Base-by-base conservation (phyloP, 2,113 vertebrate genomes). In the Anarrhichthys ocellatus region DNA sequence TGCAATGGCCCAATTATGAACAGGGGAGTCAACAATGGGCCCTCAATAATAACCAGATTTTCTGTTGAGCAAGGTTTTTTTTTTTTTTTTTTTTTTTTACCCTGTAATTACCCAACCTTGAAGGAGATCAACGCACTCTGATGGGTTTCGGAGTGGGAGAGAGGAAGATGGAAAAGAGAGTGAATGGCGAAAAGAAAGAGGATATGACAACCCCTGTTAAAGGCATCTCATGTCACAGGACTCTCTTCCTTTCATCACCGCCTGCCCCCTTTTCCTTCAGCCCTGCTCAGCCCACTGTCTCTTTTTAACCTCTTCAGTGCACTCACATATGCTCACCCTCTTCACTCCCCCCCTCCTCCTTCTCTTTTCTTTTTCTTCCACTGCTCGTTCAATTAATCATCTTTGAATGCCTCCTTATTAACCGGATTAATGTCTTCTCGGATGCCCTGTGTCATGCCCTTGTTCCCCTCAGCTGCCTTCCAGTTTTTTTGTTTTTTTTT, bases 31-130 rank as follows among this genome's bases (percentile, higher is more conserved):
- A 88, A 82, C 81, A 84, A 85, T 78, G n/a, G 3, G 63, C 42
- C 44, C 78, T 85, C 27, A 70, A 58, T 89, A 86, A 87, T 87
- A 91, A 78, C 71, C 69, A 77, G 73, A 59, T 88, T 88, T 90
- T 34, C 68, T 90, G 69, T 89, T 82, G 65, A 82, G 72, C 63
- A 65, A 81, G 68, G 36, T 77, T 76, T 77, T 72, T 46, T 22
- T 9, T 9, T n/a, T n/a, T n/a, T n/a, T n/a, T n/a, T n/a, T n/a
- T 24, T 58, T 32, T 80, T 78, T 79, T 81, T 61, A 34, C 83
- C 50, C 79, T 83, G 82, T 91, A 93, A 90, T 94, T 92, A 90
- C 73, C 82, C 78, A 87, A 86, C 86, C 87, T 84, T 89, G 85
- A 92, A 90, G 83, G 87, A 91, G 86, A 92, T 92, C 88, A 91